Conservation (phyloP, 2,113 vertebrate genomes). For the Tetraodon nigroviridis region DNA sequence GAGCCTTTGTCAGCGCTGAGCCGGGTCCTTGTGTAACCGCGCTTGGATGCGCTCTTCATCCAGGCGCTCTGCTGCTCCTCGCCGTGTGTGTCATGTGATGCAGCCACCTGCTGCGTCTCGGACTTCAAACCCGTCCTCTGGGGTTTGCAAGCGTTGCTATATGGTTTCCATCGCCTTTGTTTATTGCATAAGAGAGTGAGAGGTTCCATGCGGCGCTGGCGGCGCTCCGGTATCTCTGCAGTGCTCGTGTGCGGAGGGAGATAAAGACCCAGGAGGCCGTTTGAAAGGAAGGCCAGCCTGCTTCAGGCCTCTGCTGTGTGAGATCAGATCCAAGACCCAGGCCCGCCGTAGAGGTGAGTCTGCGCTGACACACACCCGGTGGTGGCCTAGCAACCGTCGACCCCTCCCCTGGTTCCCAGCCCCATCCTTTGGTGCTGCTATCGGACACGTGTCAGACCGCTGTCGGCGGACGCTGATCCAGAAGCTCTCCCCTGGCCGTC, state of each 20-base stretch:
- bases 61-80: neutral
- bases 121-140: conserved; percentile 16
- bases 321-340: too few relatives aligned
- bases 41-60: conserved; percentile 12
- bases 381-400: conserved; percentile 35
- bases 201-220: too few relatives aligned
- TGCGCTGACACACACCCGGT: neutral
- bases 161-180: too few relatives aligned
- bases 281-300: too few relatives aligned
- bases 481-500: conserved; percentile 19
- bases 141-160: too few relatives aligned
- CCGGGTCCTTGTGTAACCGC: conserved; percentile 45
- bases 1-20: conserved; percentile 26
- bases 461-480: conserved; percentile 47
- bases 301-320: too few relatives aligned
- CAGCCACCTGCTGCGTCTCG: conserved; percentile 17
- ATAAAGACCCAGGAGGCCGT: too few relatives aligned
- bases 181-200: neutral
- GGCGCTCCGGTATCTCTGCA: too few relatives aligned
- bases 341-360: too few relatives aligned
- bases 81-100: neutral
- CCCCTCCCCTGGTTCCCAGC: conserved; percentile 24
- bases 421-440: conserved; percentile 19
- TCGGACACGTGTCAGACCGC: conserved; percentile 40
- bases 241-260: too few relatives aligned